These are phyloP conservation scores for Desmodus rotundus DNA, from an alignment of 2,113 vertebrate genomes.

Conservation along the genomic window DNA sequence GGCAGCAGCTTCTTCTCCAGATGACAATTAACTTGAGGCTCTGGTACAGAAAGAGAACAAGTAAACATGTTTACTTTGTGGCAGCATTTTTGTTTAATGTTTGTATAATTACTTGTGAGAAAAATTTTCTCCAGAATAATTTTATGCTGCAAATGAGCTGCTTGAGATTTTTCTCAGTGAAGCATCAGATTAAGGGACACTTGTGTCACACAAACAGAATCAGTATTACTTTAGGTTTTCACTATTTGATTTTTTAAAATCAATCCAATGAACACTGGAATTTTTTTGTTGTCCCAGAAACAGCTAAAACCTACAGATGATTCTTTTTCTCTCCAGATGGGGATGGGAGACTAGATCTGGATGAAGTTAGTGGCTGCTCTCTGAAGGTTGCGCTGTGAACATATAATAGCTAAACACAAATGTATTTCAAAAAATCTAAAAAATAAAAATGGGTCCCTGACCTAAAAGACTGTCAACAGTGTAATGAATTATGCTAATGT, in stretches of 20 bases:
- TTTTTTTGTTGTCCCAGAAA: background rate
- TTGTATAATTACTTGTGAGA: slow-evolving; percentile 22
- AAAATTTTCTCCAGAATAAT: slow-evolving; percentile 17
- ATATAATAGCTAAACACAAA: background rate
- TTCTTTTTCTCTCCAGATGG: background rate
- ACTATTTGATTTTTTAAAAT: background rate
- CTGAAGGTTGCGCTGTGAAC: background rate
- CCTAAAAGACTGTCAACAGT: background rate
- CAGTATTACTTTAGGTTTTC: slow-evolving; percentile 21
- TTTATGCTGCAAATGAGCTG: slow-evolving; percentile 32
- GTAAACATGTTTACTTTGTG: slow-evolving; percentile 40
- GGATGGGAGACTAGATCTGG: background rate
- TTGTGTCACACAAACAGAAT: slow-evolving; percentile 15
- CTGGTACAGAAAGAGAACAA: slow-evolving; percentile 18
- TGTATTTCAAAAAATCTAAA: background rate
- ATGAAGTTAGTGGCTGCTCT: background rate
- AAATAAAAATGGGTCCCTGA: background rate
- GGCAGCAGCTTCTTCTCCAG: slow-evolving; percentile 45
- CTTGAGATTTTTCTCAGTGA: slow-evolving; percentile 33
- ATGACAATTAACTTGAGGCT: slow-evolving; percentile 44
- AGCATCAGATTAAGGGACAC: background rate
- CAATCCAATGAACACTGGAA: background rate
- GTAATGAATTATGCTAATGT: background rate
- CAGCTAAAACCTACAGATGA: background rate
- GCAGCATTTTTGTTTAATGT: slow-evolving; percentile 45